Percentiles rank a stretch among this genome's conserved stretches.
Conservation (phyloP, 1,140 invertebrate genomes). For the Laodelphax striatellus region DNA sequence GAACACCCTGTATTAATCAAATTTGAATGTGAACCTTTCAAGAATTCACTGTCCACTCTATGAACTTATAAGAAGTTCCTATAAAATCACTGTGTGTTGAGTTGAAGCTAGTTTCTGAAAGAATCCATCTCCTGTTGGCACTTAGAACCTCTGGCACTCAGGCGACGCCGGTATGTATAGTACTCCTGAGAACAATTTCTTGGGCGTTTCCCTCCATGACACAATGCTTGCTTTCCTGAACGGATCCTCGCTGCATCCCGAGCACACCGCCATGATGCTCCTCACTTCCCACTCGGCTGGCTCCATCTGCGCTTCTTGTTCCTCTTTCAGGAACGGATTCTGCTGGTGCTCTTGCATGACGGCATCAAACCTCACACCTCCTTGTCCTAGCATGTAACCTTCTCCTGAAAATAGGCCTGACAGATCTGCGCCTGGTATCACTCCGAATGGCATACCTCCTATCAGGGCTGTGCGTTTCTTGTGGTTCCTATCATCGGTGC, state of each 20-base stretch:
- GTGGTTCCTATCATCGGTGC: conserved; percentile 32
- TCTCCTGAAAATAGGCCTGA: conserved; percentile 14
- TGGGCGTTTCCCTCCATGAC: conserved; percentile 57
- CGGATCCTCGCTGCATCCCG: conserved; percentile 56
- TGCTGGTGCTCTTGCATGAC: not conserved
- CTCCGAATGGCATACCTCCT: conserved; percentile 5
- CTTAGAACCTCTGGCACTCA: conserved; percentile 57
- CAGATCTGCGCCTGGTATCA: conserved; percentile 10
- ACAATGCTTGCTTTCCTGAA: conserved; percentile 63
- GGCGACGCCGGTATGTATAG: conserved; percentile 50
- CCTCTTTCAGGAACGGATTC: conserved; percentile 21
- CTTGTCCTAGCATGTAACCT: conserved; percentile 11
- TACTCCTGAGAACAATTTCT: conserved; percentile 59
- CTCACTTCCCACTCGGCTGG: conserved; percentile 69
- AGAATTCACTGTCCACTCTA: too few relatives aligned
- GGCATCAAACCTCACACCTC: conserved; percentile 4
- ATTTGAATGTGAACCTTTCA: too few relatives aligned
- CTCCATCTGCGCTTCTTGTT: conserved; percentile 47
- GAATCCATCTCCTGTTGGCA: not conserved
- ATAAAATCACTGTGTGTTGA: too few relatives aligned
- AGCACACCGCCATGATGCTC: conserved; percentile 62
- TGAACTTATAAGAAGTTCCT: too few relatives aligned
- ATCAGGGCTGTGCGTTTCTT: conserved; percentile 36
- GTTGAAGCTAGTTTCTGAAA: too few relatives aligned
- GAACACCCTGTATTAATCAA: too few relatives aligned